Percentiles rank a stretch among this genome's conserved stretches.
Conservation (phyloP, 2,888 invertebrate species). For the Boloria selene region DNA sequence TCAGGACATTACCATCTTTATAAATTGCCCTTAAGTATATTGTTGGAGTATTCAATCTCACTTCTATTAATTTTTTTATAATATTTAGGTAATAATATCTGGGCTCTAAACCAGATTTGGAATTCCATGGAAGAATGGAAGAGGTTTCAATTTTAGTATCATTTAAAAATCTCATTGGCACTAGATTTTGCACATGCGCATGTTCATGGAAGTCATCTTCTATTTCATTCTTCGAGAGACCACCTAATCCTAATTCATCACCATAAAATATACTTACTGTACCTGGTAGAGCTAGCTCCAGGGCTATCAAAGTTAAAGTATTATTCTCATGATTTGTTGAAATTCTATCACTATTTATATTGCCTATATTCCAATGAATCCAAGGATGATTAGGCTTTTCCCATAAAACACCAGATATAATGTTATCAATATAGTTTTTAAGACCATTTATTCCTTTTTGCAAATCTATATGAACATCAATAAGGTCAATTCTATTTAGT, state of each 20-base stretch:
- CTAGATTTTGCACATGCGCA: slow-evolving; percentile 85
- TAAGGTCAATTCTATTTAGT: slow-evolving; percentile 86
- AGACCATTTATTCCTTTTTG: slow-evolving; percentile 80
- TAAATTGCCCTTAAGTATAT: slow-evolving; percentile 87
- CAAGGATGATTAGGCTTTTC: slow-evolving; percentile 86
- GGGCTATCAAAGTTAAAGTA: slow-evolving; percentile 85
- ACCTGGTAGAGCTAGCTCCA: slow-evolving; percentile 92
- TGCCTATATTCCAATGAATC: slow-evolving; percentile 91
- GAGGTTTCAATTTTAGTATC: slow-evolving; percentile 55
- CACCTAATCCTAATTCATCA: slow-evolving; percentile 91
- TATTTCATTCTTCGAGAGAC: slow-evolving; percentile 74
- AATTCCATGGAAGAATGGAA: slow-evolving; percentile 85
- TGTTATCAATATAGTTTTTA: slow-evolving; percentile 81
- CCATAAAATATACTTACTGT: slow-evolving; percentile 95
- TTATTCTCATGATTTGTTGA: slow-evolving; percentile 83
- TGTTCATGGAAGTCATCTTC: slow-evolving; percentile 83
- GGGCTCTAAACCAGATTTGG: slow-evolving; percentile 75
- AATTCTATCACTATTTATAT: slow-evolving; percentile 83
- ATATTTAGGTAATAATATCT: slow-evolving; percentile 78
- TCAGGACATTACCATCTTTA: slow-evolving; percentile 84
- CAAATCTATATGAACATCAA: slow-evolving; percentile 86
- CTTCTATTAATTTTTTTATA: slow-evolving; percentile 81
- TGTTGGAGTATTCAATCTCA: slow-evolving; percentile 85
- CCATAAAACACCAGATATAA: slow-evolving; percentile 83
- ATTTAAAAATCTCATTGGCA: slow-evolving; percentile 86